A percentile compares a stretch with the other conserved stretches of the same genome.
Conservation (phyloP, 2,113 vertebrate genomes). For the Cyanoramphus novaezelandiae region DNA sequence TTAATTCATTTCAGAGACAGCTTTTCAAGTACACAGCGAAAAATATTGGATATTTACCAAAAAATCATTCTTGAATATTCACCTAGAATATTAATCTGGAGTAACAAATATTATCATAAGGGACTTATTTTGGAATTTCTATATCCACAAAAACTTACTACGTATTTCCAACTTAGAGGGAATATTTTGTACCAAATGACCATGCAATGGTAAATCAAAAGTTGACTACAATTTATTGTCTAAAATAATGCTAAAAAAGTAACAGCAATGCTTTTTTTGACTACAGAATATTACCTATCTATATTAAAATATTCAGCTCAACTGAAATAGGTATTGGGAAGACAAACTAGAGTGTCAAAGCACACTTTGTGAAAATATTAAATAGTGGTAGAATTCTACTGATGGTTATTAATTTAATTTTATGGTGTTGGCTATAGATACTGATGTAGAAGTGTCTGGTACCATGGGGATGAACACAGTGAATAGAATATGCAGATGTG, state of each 20-base stretch:
- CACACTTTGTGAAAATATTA: neutral
- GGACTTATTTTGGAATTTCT: neutral
- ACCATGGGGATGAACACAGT: neutral
- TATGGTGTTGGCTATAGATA: neutral
- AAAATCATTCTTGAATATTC: neutral
- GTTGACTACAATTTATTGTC: neutral
- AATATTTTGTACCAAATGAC: neutral
- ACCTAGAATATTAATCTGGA: neutral
- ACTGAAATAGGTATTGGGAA: neutral
- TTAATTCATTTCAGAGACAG: neutral
- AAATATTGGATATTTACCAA: neutral
- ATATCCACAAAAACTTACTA: neutral
- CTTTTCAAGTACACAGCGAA: constrained; percentile 12
- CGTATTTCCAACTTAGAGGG: neutral
- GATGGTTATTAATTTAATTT: neutral
- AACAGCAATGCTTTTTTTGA: neutral
- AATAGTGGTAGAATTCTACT: neutral
- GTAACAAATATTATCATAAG: neutral
- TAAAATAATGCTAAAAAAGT: neutral
- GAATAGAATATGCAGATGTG: neutral
- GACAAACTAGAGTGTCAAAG: neutral
- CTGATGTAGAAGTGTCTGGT: neutral
- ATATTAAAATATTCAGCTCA: neutral
- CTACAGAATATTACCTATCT: neutral
- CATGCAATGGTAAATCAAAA: neutral